Evolutionary conservation across 1,140 invertebrate species (phyloP), one percentile per base, ranked within the genome.

Genomic region (Penaeus indicus): DNA sequence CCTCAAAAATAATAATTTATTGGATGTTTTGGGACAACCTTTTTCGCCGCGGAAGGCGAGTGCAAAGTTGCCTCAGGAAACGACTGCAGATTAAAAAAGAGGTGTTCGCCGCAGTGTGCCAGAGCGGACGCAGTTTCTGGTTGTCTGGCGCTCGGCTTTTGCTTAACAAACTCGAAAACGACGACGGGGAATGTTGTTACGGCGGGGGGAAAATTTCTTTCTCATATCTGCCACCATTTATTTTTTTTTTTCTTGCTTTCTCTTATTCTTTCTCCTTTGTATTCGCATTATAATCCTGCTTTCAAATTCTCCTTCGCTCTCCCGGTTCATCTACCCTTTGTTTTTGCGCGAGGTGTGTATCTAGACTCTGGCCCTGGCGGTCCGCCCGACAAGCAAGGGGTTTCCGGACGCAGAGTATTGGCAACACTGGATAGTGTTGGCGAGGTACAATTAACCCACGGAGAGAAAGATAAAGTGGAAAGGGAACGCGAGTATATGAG

Each of bases 401-500:
- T 47, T 47, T 47, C 47, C 47, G 47, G 47, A 47, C n/a, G 13
- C n/a, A 79, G 18, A 60, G 18, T 21, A 27, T 60, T 85, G 83
- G 83, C 47, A 85, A 85, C 69, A 64, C 42, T 85, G 83, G 60
- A 18, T 25, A 64, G 81, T n/a, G 11, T 54, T 32, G 7, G 25
- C 47, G 13, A 22, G 21, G 21, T 47, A 77, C 69, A 85, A 85
- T 85, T 85, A 85, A 85, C 83, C 69, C 83, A 54, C 83, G 47
- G 77, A 60, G 67, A 61, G 67, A 83, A 62, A 82, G 80, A 69
- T 3, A 3, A 69, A 32, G 10, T 25, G 67, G 7, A 69, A 32
- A 69, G 67, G 22, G 27, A 32, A 25, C 22, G 67, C 2, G 27
- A 32, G 22, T 5, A 32, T 69, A 69, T 10, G 22, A 69, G 67